Percentiles rank a stretch among this genome's conserved stretches.
These are phyloP conservation scores for Toxostoma redivivum DNA, from an alignment of 2,113 vertebrate genomes.

Conservation along the genomic window DNA sequence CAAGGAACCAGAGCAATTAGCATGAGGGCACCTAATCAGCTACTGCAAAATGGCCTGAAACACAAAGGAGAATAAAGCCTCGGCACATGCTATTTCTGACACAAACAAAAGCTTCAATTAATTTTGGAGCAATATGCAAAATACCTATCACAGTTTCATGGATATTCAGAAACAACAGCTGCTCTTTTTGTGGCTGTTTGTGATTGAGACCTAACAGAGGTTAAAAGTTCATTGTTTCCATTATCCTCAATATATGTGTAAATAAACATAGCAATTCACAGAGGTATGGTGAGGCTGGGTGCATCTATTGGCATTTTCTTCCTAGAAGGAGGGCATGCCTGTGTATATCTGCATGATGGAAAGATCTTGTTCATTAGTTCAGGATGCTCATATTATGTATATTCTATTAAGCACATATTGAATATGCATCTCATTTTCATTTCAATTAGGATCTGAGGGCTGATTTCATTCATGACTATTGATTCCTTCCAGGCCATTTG, in stretches of 20 bases:
- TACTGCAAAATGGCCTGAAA: neutral
- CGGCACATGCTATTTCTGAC: neutral
- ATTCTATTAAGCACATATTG: constrained; percentile 36
- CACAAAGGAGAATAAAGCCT: neutral
- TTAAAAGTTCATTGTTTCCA: neutral
- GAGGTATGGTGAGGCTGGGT: neutral
- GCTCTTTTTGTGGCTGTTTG: neutral
- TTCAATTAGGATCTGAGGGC: constrained; percentile 20
- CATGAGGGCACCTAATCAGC: neutral
- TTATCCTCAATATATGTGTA: neutral
- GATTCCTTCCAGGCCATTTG: constrained; percentile 39
- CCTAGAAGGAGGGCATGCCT: neutral
- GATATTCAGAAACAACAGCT: neutral
- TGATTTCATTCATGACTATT: constrained; percentile 43
- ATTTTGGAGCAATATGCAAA: neutral
- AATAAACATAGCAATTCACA: neutral
- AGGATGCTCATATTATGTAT: neutral
- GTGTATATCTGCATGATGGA: neutral
- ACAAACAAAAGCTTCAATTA: neutral
- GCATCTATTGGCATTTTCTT: neutral
- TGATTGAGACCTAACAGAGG: neutral
- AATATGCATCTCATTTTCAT: constrained; percentile 40
- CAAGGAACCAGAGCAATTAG: neutral
- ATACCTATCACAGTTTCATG: neutral
- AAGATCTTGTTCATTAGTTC: constrained; percentile 11